Base-by-base conservation (phyloP, 2,888 invertebrate genomes). In the Athalia circularis region DNA sequence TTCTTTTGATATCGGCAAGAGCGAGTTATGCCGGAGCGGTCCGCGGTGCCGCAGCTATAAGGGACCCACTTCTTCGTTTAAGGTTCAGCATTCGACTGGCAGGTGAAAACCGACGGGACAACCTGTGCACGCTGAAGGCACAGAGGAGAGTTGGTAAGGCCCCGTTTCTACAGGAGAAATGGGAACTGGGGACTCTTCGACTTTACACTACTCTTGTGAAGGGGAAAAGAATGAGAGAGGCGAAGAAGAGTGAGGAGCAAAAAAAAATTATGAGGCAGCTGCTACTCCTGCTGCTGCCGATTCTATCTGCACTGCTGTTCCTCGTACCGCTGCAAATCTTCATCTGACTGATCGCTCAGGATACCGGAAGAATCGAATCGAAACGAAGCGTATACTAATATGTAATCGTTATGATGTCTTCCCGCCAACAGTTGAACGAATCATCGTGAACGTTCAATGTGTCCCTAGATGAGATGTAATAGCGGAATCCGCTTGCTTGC, bases 31-130 rank as follows among this genome's bases (percentile, higher is more conserved):
- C 15, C 13, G 79, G 72, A 81, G 79, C 74, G 79, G 76, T 77
- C 80, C 80, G 80, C 59, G 79, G 77, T 79, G 29, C 29, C 29
- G n/a, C n/a, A 29, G 29, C 54, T 8, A 6, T n/a, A 50, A 64
- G 78, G 78, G 82, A 84, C 86, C 89, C 87, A 85, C 84, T 87
- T 82, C 29, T 29, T 29, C 83, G 85, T 84, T 86, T 87, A 88
- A 87, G 88, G 88, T 87, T 86, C 85, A 82, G 84, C 86, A 84
- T 85, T 85, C 85, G 86, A 90, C 90, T 90, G 88, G 87, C 88
- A 88, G 89, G 89, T 90, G 89, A 89, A 90, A 89, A 89, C 84
- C 88, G 88, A 88, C 86, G 85, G 86, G 85, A 84, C 86, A 86
- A 84, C 85, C 84, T 86, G 70, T 85, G 88, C 88, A 29, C 29